phyloP scores from a whole-genome alignment of 1,140 invertebrate species.

The Ceratina calcarata region DNA sequence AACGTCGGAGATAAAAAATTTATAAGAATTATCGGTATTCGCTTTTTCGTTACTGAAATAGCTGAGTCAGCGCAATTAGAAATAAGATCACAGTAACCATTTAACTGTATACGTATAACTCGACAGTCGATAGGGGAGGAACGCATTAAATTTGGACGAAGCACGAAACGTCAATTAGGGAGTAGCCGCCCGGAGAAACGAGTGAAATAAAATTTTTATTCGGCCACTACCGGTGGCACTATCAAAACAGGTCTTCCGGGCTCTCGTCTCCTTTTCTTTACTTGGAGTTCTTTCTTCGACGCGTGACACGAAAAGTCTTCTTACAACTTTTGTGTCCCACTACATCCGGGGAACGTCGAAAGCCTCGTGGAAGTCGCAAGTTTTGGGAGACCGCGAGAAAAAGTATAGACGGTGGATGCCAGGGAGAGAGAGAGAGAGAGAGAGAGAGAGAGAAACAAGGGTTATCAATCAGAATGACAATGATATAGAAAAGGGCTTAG shows the following conservation, averaged over 20 bases:
- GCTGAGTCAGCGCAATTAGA: too few species aligned
- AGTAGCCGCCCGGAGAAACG: not conserved
- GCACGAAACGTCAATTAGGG: constrained; percentile 12
- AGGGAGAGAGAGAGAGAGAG: not conserved
- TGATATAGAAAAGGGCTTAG: constrained; percentile 56
- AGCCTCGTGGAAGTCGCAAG: not conserved
- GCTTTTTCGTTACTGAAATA: too few species aligned
- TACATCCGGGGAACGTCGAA: not conserved
- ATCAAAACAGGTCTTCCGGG: constrained; percentile 31
- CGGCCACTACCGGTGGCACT: not conserved
- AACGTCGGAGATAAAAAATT: too few species aligned
- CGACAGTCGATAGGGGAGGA: not conserved
- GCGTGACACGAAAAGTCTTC: constrained; percentile 43
- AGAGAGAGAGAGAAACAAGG: constrained; percentile 21
- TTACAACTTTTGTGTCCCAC: constrained; percentile 29
- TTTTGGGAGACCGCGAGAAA: not conserved
- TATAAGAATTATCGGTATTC: too few species aligned
- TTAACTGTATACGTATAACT: not conserved
- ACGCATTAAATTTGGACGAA: constrained; percentile 2
- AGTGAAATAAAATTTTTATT: constrained; percentile 37
- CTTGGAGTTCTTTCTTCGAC: constrained; percentile 20
- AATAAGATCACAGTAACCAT: not conserved
- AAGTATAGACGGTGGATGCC: not conserved
- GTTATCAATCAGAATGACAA: constrained; percentile 71
- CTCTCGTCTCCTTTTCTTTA: not conserved